A percentile compares a stretch with the other conserved stretches of the same genome.
phyloP scores from a whole-genome alignment of 2,888 invertebrate genomes.

The Cephalotes varians region DNA sequence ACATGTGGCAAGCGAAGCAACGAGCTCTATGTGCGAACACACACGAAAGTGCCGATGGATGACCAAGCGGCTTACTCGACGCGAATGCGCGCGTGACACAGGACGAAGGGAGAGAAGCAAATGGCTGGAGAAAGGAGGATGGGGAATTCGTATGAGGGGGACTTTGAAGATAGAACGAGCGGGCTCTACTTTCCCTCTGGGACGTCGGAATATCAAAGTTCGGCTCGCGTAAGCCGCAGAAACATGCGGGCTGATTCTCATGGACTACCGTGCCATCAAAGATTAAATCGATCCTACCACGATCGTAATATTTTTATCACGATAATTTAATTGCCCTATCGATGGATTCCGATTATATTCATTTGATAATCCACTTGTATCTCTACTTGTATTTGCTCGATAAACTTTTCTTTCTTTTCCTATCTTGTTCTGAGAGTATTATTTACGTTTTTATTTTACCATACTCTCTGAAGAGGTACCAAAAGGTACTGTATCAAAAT shows the following conservation, averaged over 20 bases:
- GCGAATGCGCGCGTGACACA: conserved; percentile 65
- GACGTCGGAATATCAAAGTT: conserved; percentile 56
- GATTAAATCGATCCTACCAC: conserved; percentile 56
- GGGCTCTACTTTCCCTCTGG: conserved; percentile 65
- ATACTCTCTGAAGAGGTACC: conserved; percentile 2
- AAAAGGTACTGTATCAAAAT: conserved; percentile 19
- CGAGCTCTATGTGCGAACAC: conserved; percentile 56
- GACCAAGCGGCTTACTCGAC: conserved; percentile 71
- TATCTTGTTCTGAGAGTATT: neutral
- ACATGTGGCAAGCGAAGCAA: conserved; percentile 24
- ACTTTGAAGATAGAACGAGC: conserved; percentile 71
- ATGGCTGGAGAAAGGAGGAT: conserved; percentile 36
- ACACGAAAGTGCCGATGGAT: conserved; percentile 60
- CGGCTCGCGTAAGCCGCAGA: conserved; percentile 37
- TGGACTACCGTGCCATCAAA: conserved; percentile 53
- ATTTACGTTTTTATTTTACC: conserved; percentile 13
- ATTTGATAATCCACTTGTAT: neutral
- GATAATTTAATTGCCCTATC: conserved; percentile 36
- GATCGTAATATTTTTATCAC: conserved; percentile 41
- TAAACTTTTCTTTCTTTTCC: neutral
- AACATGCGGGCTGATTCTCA: conserved; percentile 54
- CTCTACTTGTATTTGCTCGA: neutral
- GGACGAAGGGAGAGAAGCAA: conserved; percentile 47
- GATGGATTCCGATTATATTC: conserved; percentile 30
- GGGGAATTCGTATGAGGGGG: conserved; percentile 59